Conservation (phyloP, 2,888 invertebrate genomes). For the Eupithecia subumbrata region DNA sequence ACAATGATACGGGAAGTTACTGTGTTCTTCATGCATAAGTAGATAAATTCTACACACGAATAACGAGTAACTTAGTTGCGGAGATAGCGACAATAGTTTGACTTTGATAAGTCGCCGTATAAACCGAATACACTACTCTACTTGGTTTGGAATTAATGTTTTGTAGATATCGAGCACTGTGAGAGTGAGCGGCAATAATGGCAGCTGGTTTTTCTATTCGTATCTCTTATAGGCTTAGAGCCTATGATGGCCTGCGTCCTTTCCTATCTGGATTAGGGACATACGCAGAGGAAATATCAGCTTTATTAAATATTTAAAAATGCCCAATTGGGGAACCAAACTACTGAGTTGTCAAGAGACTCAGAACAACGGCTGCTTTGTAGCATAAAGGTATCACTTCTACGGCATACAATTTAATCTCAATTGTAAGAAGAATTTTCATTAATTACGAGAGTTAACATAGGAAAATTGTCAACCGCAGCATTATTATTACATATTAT, state of each 20-base stretch:
- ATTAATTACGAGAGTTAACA: not conserved
- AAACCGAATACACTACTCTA: constrained; percentile 18
- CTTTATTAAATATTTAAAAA: no score
- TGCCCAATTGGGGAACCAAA: no score
- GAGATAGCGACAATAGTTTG: constrained; percentile 34
- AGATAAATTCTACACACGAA: not conserved
- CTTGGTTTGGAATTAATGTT: constrained; percentile 13
- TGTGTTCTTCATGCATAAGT: not conserved
- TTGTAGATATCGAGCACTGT: constrained; percentile 4
- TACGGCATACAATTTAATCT: no score
- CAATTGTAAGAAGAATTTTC: no score
- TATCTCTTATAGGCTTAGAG: not conserved
- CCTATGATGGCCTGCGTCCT: no score
- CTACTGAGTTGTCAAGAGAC: no score
- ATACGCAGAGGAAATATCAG: no score
- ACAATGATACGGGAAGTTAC: not conserved
- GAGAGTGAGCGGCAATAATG: not conserved
- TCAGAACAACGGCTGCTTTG: no score
- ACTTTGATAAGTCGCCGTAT: constrained; percentile 31
- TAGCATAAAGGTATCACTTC: no score
- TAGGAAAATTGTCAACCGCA: not conserved
- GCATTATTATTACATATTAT: no score
- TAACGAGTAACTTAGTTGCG: constrained; percentile 2
- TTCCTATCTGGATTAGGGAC: no score
- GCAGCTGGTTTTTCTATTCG: not conserved